These are phyloP conservation scores for Phasia obesa DNA, from an alignment of 2,888 invertebrate genomes.

Conservation along the genomic window DNA sequence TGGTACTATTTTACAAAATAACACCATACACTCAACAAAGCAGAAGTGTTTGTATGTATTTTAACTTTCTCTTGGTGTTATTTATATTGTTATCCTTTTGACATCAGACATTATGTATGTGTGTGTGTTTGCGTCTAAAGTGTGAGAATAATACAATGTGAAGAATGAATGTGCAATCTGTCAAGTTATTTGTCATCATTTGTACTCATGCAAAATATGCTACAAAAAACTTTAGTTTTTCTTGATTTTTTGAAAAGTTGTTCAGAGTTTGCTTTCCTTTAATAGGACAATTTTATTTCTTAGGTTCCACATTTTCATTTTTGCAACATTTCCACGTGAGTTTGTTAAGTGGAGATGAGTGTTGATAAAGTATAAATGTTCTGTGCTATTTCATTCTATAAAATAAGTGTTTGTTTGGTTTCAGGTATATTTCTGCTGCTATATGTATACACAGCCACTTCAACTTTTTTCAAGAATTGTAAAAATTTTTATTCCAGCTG, in stretches of 20 bases:
- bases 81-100: slow-evolving; percentile 23
- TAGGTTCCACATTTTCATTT: slow-evolving; percentile 25
- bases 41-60: slow-evolving; percentile 19
- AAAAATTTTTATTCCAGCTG: slow-evolving; percentile 20
- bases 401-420: slow-evolving; percentile 36
- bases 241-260: no score
- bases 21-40: slow-evolving; percentile 12
- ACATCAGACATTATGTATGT: background rate
- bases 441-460: slow-evolving; percentile 1
- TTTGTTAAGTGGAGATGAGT: slow-evolving; percentile 59
- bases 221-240: slow-evolving; percentile 47
- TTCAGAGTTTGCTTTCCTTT: slow-evolving; percentile 23
- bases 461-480: slow-evolving; percentile 37
- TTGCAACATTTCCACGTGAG: slow-evolving; percentile 48
- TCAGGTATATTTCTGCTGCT: slow-evolving; percentile 10
- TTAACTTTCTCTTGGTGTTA: slow-evolving; percentile 26
- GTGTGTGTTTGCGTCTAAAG: slow-evolving; percentile 1
- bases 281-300: slow-evolving; percentile 11
- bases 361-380: slow-evolving; percentile 56
- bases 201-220: slow-evolving; percentile 51
- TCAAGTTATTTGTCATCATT: slow-evolving; percentile 68
- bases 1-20: slow-evolving; percentile 50
- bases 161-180: slow-evolving; percentile 61
- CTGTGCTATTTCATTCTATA: slow-evolving; percentile 11
- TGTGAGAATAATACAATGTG: slow-evolving; percentile 23